Evolutionary conservation across 1,140 invertebrate species (phyloP), one percentile per base, ranked within the genome.

Genomic region (Berghia stephanieae): DNA sequence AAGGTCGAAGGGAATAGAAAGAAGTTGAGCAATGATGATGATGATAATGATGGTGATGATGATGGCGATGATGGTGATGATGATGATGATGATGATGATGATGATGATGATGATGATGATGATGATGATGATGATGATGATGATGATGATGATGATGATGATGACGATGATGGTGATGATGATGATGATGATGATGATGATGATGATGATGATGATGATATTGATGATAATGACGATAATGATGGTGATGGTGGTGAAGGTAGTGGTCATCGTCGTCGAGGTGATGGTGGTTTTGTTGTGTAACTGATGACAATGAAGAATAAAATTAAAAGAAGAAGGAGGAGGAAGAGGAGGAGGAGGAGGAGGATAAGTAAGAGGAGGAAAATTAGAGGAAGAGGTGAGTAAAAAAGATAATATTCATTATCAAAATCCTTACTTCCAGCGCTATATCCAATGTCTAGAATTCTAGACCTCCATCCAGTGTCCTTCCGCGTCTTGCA

Each of bases 141-240:
- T 69, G 38, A 34, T 69, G 38, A 34, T 69, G 38, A 34, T 69
- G 38, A 34, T 69, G 13, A 34, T 69, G 38, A 13, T 69, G 38
- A 34, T 43, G 38, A 34, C 38, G 38, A 34, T 43, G 67, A 13
- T 43, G 67, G n/a, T 43, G 67, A 34, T 69, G 67, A 34, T 69
- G 67, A 34, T 69, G 67, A 34, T 69, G 67, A 34, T 69, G 67
- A 34, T 69, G 67, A 13, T 69, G 67, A 34, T 38, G 67, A 34
- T 69, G 67, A 34, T 69, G 36, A 34, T 69, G 36, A 73, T 57
- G 34, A 55, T 24, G 34, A 55, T 57, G 13, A 66, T 57, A 6
- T 8, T 34, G 18, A 55, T 57, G 6, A 73, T 57, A 18, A 73
- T 57, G n/a, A 73, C 18, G n/a, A 73, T 24, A 21, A 66, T 57